Evolutionary conservation across 2,888 invertebrate genomes (phyloP), one percentile per base, ranked within the genome.

Genomic region (Spatulosminthurus flaviceps): DNA sequence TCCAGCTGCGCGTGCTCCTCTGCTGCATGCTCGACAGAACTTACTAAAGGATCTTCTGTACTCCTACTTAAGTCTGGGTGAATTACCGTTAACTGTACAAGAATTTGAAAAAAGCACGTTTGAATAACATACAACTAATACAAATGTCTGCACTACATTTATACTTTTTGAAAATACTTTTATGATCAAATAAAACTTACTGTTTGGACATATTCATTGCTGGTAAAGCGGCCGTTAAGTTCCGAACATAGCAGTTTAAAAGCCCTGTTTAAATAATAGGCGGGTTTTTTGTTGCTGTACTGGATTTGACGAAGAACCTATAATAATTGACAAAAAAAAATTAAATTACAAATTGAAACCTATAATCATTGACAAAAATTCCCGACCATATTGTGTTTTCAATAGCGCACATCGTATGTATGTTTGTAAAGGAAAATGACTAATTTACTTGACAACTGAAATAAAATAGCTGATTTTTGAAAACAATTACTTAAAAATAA

Each of bases 221-320:
- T 96, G 84, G 95, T 94, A 88, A 97, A 96, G 73, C 97, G 90
- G 1, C 96, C 96, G 88, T 94, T 95, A 81, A 97, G 91, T 88
- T 97, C 96, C 0, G 96, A 95, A 89, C 99, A 99, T 81, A 95
- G 94, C 72, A 99, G 90, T 87, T 96, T 96, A 90, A 98, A 98
- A 28, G 95, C 96, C 82, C 97, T 92, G 89, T 96, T 97, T 83
- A 97, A 90, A 88, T 96, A 96, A 88, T 97, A 96, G 13, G 97
- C 97, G 1, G 98, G 97, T 87, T 97, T 96, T 86, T 94, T 94
- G 90, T 98, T 98, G 87, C 95, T 95, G 89, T 98, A 99, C 85
- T 94, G 93, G 82, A 97, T 92, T 86, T 93, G 92, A 41, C 93
- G 91, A 72, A 96, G 89, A 67, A 92, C 89, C 87, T 88, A 85